phyloP scores from a whole-genome alignment of 2,888 invertebrate species.

The Phaedon cochleariae region DNA sequence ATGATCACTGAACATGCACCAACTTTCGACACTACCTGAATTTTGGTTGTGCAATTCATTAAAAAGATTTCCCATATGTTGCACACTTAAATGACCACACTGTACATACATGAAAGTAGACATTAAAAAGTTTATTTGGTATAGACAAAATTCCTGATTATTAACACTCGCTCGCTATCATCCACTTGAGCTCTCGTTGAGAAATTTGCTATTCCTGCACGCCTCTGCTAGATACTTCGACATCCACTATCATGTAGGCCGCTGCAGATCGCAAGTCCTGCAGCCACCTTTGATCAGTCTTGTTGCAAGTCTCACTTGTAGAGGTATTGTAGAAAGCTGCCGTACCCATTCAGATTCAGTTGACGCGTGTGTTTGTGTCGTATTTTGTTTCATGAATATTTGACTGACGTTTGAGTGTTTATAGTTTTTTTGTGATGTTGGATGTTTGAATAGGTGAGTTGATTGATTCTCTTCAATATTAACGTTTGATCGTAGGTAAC shows the following conservation, averaged over 20 bases:
- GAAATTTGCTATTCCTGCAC: not conserved
- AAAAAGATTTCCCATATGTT: too few species aligned
- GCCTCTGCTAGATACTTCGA: conserved; percentile 41
- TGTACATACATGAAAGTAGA: too few species aligned
- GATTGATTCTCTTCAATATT: too few species aligned
- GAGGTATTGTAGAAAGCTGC: conserved; percentile 43
- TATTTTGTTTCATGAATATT: conserved; percentile 29
- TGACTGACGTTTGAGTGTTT: conserved; percentile 15
- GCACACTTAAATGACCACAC: too few species aligned
- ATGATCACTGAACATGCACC: too few species aligned
- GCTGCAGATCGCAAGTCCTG: conserved; percentile 50
- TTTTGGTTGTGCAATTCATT: too few species aligned
- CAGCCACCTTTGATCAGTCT: conserved; percentile 53
- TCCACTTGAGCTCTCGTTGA: not conserved
- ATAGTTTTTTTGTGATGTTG: not conserved
- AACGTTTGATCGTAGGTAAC: too few species aligned
- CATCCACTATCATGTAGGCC: conserved; percentile 51
- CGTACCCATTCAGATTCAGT: conserved; percentile 32
- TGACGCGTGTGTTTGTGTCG: conserved; percentile 43
- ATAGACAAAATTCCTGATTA: not conserved
- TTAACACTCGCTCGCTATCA: not conserved
- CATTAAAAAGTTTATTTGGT: too few species aligned
- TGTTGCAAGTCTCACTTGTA: conserved; percentile 53
- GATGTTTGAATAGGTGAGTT: not conserved
- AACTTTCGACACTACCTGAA: too few species aligned